Evolutionary conservation across 2,113 vertebrate genomes (phyloP).

Genomic region (Pygoscelis adeliae): DNA sequence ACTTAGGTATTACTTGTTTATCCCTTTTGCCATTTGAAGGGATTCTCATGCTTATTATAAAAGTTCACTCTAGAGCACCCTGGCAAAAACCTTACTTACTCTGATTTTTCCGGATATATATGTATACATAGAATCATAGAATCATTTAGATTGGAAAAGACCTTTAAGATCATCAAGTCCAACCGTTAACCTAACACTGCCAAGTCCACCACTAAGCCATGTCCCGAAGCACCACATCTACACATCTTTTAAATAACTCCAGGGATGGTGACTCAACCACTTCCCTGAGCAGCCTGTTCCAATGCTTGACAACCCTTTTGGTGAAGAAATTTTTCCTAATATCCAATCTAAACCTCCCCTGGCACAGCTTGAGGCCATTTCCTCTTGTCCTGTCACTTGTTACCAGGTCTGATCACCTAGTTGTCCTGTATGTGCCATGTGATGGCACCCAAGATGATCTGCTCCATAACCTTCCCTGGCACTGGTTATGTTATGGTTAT

Average conservation of each 20-base stretch:
- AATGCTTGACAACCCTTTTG: not conserved
- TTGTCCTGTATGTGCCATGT: accelerated
- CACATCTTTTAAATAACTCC: not conserved
- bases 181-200: not conserved
- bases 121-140: not conserved
- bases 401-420: not conserved
- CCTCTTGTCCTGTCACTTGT: not conserved
- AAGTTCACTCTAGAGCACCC: not conserved
- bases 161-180: not conserved
- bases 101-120: not conserved
- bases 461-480: accelerated
- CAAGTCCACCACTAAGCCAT: not conserved
- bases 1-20: not conserved
- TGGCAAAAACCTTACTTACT: not conserved
- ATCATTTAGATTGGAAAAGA: not conserved
- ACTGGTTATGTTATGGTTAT: not conserved
- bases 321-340: not conserved
- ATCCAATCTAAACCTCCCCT: not conserved
- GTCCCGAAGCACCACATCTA: too few relatives aligned
- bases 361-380: not conserved
- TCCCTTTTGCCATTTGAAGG: not conserved
- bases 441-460: not conserved
- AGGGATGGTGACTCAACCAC: not conserved
- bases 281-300: not conserved
- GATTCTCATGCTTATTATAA: not conserved